These are phyloP conservation scores for Trissolcus brochymenae DNA, from an alignment of 2,888 invertebrate species.

Conservation along the genomic window DNA sequence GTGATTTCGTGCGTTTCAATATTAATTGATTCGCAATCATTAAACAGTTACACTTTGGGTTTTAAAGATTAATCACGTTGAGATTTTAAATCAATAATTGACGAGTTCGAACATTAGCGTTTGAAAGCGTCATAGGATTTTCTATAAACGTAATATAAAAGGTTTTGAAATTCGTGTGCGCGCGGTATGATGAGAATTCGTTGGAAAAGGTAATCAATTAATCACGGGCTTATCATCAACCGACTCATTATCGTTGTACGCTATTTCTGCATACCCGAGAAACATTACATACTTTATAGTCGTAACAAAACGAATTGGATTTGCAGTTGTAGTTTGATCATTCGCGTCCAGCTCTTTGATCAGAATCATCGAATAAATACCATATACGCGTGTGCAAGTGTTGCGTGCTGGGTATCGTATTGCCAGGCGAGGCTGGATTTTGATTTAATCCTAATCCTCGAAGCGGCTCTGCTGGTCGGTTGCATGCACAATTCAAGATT, in stretches of 20 bases:
- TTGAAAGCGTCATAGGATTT: conserved; percentile 1
- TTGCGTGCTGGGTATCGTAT: conserved; percentile 60
- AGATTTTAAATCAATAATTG: background rate
- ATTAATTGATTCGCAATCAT: conserved; percentile 1
- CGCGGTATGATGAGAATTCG: conserved; percentile 26
- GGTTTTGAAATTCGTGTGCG: conserved; percentile 22
- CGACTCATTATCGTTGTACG: conserved; percentile 46
- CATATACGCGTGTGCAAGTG: conserved; percentile 57
- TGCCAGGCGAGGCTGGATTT: conserved; percentile 63
- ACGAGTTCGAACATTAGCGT: background rate
- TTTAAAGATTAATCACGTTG: background rate
- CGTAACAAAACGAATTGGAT: conserved; percentile 57
- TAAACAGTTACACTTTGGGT: background rate
- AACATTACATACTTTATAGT: conserved; percentile 52
- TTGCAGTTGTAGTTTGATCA: conserved; percentile 56
- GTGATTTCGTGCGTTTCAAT: no score
- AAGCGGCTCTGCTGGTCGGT: conserved; percentile 65
- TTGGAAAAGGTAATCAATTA: conserved; percentile 49
- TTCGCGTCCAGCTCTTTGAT: conserved; percentile 57
- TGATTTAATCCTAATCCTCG: conserved; percentile 73
- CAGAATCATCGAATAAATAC: conserved; percentile 55
- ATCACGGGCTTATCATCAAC: conserved; percentile 52
- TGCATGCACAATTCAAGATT: conserved; percentile 72
- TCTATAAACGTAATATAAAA: background rate
- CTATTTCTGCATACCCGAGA: conserved; percentile 40